Evolutionary conservation across 2,113 vertebrate species (phyloP).

Genomic region (Tylochromis polylepis): DNA sequence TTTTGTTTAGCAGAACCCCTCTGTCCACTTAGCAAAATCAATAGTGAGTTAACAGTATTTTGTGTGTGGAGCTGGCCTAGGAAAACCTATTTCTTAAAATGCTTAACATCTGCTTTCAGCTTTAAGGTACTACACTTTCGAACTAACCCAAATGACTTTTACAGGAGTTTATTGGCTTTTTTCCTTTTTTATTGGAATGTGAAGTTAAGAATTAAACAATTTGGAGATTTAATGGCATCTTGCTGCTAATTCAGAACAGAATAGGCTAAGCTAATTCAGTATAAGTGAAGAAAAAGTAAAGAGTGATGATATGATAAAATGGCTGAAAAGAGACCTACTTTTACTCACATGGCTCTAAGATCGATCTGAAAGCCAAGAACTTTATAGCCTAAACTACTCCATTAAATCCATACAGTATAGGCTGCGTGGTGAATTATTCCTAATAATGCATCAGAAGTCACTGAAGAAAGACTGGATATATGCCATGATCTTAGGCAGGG

Average conservation of each 20-base stretch:
- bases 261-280: not conserved
- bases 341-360: not conserved
- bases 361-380: not conserved
- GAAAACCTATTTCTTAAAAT: not conserved
- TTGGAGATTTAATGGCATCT: not conserved
- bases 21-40: not conserved
- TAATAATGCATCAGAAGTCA: not conserved
- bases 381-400: not conserved
- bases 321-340: not conserved
- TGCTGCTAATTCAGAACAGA: not conserved
- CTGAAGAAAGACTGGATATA: constrained; percentile 23
- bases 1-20: not conserved
- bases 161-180: not conserved
- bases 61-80: not conserved
- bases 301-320: not conserved
- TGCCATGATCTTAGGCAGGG: not conserved
- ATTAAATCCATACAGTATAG: not conserved
- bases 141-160: not conserved
- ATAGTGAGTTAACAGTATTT: not conserved
- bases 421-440: not conserved
- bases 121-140: not conserved
- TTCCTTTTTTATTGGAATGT: not conserved
- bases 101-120: not conserved
- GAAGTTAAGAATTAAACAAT: not conserved
- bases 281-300: not conserved